Percentiles rank a stretch among this genome's conserved stretches.
These are phyloP conservation scores for Andrena minutula DNA, from an alignment of 2,888 invertebrate genomes.

Conservation along the genomic window DNA sequence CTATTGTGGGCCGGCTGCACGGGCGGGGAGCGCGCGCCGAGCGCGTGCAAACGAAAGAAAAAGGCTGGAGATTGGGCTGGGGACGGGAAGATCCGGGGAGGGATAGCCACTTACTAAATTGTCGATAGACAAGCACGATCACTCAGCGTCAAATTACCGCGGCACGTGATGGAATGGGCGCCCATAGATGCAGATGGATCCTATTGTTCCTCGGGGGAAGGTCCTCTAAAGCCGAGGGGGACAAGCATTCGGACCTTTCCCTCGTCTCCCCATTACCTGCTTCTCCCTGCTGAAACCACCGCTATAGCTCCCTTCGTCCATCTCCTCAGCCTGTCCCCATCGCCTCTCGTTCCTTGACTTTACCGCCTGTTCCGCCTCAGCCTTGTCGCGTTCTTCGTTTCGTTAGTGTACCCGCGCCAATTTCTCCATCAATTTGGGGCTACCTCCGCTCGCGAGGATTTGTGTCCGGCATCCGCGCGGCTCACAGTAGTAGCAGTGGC, in stretches of 20 bases:
- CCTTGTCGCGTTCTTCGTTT: background rate
- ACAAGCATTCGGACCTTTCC: slow-evolving; percentile 60
- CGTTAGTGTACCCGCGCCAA: background rate
- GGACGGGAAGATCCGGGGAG: slow-evolving; percentile 27
- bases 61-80: slow-evolving; percentile 17
- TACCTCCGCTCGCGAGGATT: background rate
- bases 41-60: slow-evolving; percentile 25
- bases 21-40: slow-evolving; percentile 24
- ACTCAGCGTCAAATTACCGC: slow-evolving; percentile 66
- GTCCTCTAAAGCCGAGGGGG: slow-evolving; percentile 57
- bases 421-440: slow-evolving; percentile 26
- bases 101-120: slow-evolving; percentile 76
- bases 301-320: slow-evolving; percentile 28
- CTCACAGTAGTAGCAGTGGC: background rate
- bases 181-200: slow-evolving; percentile 77
- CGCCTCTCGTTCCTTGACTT: background rate
- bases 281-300: slow-evolving; percentile 44
- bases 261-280: slow-evolving; percentile 54
- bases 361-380: background rate
- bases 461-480: background rate
- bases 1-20: slow-evolving; percentile 35
- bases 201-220: slow-evolving; percentile 75
- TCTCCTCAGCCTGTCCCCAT: slow-evolving; percentile 34
- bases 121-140: slow-evolving; percentile 74
- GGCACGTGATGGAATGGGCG: slow-evolving; percentile 69